phyloP scores from a whole-genome alignment of 2,113 vertebrate genomes.

The Spea multiplicata region DNA sequence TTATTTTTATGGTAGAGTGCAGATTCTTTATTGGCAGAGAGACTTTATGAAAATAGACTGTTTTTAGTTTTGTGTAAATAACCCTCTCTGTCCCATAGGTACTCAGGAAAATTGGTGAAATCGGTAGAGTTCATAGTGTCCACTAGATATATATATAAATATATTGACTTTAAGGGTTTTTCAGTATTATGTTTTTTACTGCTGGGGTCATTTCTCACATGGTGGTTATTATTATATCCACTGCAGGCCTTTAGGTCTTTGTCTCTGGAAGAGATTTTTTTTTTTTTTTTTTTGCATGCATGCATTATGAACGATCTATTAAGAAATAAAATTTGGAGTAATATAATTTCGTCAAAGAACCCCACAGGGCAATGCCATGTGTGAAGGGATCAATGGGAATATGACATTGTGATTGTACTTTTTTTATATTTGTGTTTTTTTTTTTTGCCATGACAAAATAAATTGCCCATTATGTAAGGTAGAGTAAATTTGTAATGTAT shows the following conservation, averaged over 20 bases:
- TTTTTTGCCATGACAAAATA: conserved; percentile 50
- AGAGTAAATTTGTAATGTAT: conserved; percentile 10
- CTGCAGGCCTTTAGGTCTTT: conserved; percentile 77
- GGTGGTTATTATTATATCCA: conserved; percentile 56
- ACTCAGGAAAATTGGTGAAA: conserved; percentile 48
- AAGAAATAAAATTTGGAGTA: conserved; percentile 54
- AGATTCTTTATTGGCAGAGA: neutral
- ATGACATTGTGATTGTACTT: conserved; percentile 77
- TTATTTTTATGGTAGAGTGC: neutral
- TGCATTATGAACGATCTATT: conserved; percentile 59
- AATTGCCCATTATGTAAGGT: too few relatives aligned
- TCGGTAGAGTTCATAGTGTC: conserved; percentile 11
- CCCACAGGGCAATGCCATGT: conserved; percentile 59
- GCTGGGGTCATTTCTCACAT: conserved; percentile 43
- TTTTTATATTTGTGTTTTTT: conserved; percentile 20
- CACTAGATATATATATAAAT: conserved; percentile 16
- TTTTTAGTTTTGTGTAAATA: conserved; percentile 45
- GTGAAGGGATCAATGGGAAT: conserved; percentile 67
- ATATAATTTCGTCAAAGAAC: conserved; percentile 52
- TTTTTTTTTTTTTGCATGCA: conserved; percentile 62
- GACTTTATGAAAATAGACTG: neutral
- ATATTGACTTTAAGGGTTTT: neutral
- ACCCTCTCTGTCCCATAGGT: conserved; percentile 48
- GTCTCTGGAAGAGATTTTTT: conserved; percentile 80
- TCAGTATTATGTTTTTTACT: conserved; percentile 66